Percentiles rank a stretch among this genome's conserved stretches.
These are phyloP conservation scores for Papilio gigon DNA, from an alignment of 2,888 invertebrate species.

Conservation along the genomic window DNA sequence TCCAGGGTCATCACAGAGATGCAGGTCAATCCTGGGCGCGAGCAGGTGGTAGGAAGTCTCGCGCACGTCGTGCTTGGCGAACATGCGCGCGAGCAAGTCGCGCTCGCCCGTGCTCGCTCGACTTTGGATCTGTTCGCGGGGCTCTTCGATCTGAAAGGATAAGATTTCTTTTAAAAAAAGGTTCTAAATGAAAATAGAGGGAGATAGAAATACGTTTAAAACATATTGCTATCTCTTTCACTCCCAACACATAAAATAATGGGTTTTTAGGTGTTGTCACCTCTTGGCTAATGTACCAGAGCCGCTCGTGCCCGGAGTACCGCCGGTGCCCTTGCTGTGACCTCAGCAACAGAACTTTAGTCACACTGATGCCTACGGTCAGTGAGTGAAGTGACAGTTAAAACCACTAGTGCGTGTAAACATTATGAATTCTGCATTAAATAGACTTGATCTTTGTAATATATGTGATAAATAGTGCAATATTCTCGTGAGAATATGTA, in stretches of 20 bases:
- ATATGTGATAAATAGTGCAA: constrained; percentile 74
- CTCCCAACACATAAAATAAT: too few species aligned
- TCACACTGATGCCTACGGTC: constrained; percentile 45
- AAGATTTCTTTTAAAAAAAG: background rate
- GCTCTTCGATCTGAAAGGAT: constrained; percentile 67
- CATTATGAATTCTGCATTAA: constrained; percentile 45
- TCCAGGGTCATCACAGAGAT: constrained; percentile 97
- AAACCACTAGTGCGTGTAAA: constrained; percentile 41
- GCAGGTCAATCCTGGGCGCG: constrained; percentile 96
- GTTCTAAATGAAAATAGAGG: too few species aligned
- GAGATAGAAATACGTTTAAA: too few species aligned
- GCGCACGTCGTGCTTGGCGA: constrained; percentile 94
- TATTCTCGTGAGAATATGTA: constrained; percentile 60
- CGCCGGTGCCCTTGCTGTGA: constrained; percentile 80
- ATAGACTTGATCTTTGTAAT: constrained; percentile 45
- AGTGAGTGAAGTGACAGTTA: constrained; percentile 44
- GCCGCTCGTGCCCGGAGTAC: constrained; percentile 62
- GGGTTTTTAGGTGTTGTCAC: too few species aligned
- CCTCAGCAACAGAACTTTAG: constrained; percentile 61
- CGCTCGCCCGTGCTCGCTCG: constrained; percentile 63
- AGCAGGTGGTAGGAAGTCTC: constrained; percentile 99
- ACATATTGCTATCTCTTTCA: too few species aligned
- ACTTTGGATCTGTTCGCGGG: constrained; percentile 66
- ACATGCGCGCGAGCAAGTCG: constrained; percentile 84
- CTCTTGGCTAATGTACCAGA: too few species aligned